These are phyloP conservation scores for Smittia aterrima DNA, from an alignment of 2,888 invertebrate species.

Conservation along the genomic window DNA sequence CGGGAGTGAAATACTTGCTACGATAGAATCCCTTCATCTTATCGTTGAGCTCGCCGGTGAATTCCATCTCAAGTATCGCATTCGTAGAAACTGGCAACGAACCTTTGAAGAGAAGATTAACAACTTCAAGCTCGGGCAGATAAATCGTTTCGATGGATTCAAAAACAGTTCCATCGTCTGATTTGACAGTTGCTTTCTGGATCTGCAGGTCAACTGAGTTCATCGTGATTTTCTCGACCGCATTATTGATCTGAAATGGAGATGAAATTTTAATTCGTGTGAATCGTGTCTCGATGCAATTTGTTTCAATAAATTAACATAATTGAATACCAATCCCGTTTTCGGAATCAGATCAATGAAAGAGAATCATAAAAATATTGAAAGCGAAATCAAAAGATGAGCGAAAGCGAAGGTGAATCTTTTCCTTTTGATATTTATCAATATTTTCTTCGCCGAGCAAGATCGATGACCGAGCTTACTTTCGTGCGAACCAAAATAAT, in stretches of 20 bases:
- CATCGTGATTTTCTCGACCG: conserved; percentile 68
- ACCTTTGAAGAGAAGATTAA: conserved; percentile 63
- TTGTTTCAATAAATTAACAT: not conserved
- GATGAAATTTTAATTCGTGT: conserved; percentile 45
- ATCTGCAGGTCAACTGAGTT: conserved; percentile 77
- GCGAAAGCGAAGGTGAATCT: conserved; percentile 12
- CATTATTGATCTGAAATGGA: conserved; percentile 61
- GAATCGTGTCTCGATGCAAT: conserved; percentile 43
- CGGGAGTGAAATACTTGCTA: conserved; percentile 74
- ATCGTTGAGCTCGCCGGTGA: conserved; percentile 84
- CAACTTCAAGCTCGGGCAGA: conserved; percentile 65
- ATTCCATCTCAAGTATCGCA: conserved; percentile 63
- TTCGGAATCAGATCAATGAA: conserved; percentile 24
- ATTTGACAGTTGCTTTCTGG: conserved; percentile 59
- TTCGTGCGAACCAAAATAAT: not conserved
- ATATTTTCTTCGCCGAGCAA: not conserved
- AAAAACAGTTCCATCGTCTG: conserved; percentile 54
- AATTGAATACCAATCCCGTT: not conserved
- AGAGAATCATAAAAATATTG: conserved; percentile 38
- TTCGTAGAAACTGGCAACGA: conserved; percentile 60
- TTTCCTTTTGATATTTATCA: too few relatives aligned
- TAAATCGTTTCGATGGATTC: conserved; percentile 47
- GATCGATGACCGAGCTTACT: not conserved
- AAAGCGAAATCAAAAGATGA: conserved; percentile 15
- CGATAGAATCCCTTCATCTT: conserved; percentile 95